A percentile compares a stretch with the other conserved stretches of the same genome.
These are phyloP conservation scores for Dromaius novaehollandiae DNA, from an alignment of 2,113 vertebrate species.

Conservation along the genomic window DNA sequence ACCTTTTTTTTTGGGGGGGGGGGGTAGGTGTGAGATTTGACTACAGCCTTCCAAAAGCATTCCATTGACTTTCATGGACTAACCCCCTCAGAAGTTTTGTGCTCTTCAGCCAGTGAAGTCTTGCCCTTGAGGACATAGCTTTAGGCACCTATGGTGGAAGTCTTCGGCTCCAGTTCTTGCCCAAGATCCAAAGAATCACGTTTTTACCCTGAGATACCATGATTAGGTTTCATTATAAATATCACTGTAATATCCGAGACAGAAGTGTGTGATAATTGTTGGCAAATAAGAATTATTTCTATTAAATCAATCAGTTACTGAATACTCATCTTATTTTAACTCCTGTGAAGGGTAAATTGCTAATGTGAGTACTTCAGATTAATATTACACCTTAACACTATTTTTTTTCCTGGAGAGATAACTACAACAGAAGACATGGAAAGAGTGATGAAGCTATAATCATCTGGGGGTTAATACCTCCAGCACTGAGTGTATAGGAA, in stretches of 20 bases:
- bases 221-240: not conserved
- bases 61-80: not conserved
- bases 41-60: not conserved
- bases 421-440: not conserved
- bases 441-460: not conserved
- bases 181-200: not conserved
- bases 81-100: not conserved
- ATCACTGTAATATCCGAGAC: not conserved
- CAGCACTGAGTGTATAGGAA: not conserved
- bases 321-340: not conserved
- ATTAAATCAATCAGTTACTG: not conserved
- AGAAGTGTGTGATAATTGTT: not conserved
- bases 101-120: not conserved
- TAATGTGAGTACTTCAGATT: not conserved
- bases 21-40: not conserved
- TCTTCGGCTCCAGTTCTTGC: not conserved
- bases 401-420: not conserved
- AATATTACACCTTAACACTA: not conserved
- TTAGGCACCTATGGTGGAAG: accelerated
- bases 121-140: not conserved
- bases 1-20: not conserved
- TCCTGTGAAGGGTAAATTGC: not conserved
- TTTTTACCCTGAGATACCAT: not conserved
- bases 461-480: not conserved
- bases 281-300: not conserved